Conservation (phyloP, 1,140 invertebrate species). For the Pinna nobilis region DNA sequence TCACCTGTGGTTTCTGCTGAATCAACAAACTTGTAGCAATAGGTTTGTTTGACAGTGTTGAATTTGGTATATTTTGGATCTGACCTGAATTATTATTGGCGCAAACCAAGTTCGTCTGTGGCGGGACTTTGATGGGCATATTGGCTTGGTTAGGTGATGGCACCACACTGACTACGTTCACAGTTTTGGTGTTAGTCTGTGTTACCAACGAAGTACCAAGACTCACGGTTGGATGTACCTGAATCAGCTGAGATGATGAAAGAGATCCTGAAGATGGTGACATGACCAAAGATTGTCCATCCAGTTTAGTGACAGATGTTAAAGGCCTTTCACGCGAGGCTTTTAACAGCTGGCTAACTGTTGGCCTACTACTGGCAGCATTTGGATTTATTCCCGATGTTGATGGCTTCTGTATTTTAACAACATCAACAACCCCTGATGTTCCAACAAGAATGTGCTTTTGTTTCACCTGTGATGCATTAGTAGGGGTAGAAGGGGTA, state of each 20-base stretch:
- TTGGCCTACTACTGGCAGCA: conserved; percentile 1
- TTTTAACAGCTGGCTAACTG: conserved; percentile 38
- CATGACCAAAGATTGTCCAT: too few relatives aligned
- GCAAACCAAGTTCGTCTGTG: background rate
- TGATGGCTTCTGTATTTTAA: conserved; percentile 1
- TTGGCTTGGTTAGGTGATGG: background rate
- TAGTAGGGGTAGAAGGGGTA: conserved; percentile 38
- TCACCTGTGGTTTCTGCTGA: background rate
- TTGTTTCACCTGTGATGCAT: conserved; percentile 56
- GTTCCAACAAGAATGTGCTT: conserved; percentile 7
- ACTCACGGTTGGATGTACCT: conserved; percentile 25
- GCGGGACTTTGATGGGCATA: background rate
- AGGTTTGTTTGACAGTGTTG: background rate
- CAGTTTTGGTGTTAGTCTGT: background rate
- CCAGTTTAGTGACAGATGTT: too few relatives aligned
- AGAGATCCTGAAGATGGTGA: conserved; percentile 12
- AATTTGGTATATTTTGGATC: background rate
- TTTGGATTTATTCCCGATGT: background rate
- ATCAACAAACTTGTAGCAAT: background rate
- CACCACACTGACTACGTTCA: background rate
- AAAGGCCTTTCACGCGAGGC: conserved; percentile 32
- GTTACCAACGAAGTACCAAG: conserved; percentile 3
- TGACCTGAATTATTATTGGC: background rate
- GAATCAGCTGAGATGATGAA: conserved; percentile 20
- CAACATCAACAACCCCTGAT: conserved; percentile 6